Evolutionary conservation across 1,140 invertebrate species (phyloP), one percentile per base, ranked within the genome.

Genomic region (Parapsyche elsis): DNA sequence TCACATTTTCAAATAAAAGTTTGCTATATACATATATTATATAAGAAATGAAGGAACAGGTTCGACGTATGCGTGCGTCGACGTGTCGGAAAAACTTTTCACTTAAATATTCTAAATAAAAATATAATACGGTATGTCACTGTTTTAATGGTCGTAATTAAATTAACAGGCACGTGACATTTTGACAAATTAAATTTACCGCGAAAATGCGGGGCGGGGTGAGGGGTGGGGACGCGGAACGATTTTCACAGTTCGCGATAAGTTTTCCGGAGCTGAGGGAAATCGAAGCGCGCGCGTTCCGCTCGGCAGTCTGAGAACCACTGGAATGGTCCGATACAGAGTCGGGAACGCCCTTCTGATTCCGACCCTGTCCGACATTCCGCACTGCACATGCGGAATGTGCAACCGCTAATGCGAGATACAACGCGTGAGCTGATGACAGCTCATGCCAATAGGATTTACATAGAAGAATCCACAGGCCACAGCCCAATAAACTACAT

Each of bases 281-380:
- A 23, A 26, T 5, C 23, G 64, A 67, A 46, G 12, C 5, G 49
- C 64, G 64, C 24, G 64, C 64, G 64, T 67, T n/a, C 23, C 0
- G 64, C 5, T 7, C 64, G 64, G 24, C 5, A 67, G 64, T 67
- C 64, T 19, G 21, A 67, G 64, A 67, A 67, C 21, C 64, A 67
- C 64, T 67, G 64, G 24, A 23, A 19, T 10, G 59, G 59, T 53
- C 5, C 64, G 64, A 5, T 12, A 12, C 21, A n/a, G 21, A 12
- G 64, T 9, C 23, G 64, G 10, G 64, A 67, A 67, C 64, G 19
- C 23, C 21, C 19, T 23, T 67, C 19, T 30, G 64, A 67, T 53
- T 53, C 10, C 64, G 14, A 21, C 24, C 9, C 64, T 26, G 64
- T 53, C 16, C n/a, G n/a, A n/a, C n/a, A n/a, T 53, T 53, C 10